Evolutionary conservation across 2,888 invertebrate genomes (phyloP).

Genomic region (Ditula angustiorana): DNA sequence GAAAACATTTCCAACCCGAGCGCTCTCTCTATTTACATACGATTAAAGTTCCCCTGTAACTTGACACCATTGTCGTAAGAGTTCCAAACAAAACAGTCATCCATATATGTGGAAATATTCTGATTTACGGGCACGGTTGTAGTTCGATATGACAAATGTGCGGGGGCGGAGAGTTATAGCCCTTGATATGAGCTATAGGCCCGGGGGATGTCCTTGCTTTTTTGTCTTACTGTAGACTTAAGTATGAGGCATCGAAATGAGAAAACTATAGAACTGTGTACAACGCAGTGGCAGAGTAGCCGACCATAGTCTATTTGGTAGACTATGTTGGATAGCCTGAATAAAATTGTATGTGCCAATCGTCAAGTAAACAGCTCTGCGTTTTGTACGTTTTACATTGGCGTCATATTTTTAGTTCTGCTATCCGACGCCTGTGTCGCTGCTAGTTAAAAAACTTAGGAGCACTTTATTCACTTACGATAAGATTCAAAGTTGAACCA

Average conservation of each 20-base stretch:
- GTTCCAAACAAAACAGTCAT: constrained; percentile 17
- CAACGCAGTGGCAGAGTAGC: too few species aligned
- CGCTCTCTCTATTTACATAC: constrained; percentile 3
- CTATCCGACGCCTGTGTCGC: too few species aligned
- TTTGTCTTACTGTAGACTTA: constrained; percentile 9
- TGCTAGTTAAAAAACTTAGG: too few species aligned
- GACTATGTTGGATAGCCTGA: too few species aligned
- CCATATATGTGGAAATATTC: background rate
- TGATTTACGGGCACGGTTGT: constrained; percentile 13
- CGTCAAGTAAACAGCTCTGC: too few species aligned
- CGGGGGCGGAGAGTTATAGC: constrained; percentile 29
- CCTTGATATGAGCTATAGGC: constrained; percentile 12
- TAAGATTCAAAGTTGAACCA: too few species aligned
- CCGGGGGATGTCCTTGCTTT: constrained; percentile 9
- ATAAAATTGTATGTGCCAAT: too few species aligned
- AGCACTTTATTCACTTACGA: too few species aligned
- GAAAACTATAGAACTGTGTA: too few species aligned
- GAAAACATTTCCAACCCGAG: background rate
- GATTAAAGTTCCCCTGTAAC: background rate
- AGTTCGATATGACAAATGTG: constrained; percentile 29
- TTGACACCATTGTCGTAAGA: constrained; percentile 12
- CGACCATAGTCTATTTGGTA: too few species aligned
- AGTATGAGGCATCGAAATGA: background rate
- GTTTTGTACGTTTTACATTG: too few species aligned
- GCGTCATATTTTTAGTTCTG: too few species aligned